Percentiles rank a stretch among this genome's conserved stretches.
Evolutionary conservation across 2,113 vertebrate genomes (phyloP).

Genomic region (Danionella cerebrum): DNA sequence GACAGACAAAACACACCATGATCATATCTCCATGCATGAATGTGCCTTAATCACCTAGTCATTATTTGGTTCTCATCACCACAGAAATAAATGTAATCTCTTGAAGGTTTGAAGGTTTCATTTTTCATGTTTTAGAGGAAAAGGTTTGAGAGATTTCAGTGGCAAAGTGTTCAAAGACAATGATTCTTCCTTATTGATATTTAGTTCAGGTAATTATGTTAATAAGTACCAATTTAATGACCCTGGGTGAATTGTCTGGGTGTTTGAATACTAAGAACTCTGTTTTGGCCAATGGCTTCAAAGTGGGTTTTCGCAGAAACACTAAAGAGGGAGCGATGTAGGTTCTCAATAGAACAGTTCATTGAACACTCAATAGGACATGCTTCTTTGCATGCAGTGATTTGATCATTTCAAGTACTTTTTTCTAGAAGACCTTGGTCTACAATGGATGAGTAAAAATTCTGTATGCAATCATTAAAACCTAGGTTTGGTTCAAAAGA

Average conservation of each 20-base stretch:
- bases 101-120: too few relatives aligned
- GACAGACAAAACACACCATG: neutral
- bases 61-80: neutral
- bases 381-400: too few relatives aligned
- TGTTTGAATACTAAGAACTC: neutral
- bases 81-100: neutral
- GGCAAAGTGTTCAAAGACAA: neutral
- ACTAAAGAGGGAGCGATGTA: neutral
- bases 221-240: neutral
- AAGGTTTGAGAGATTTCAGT: neutral
- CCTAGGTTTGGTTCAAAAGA: too few relatives aligned
- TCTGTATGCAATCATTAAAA: too few relatives aligned
- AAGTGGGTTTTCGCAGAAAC: neutral
- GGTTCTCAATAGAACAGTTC: too few relatives aligned
- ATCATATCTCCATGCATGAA: neutral
- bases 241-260: neutral
- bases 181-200: neutral
- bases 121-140: too few relatives aligned
- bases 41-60: neutral
- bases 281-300: neutral
- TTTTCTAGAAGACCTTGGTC: too few relatives aligned
- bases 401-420: too few relatives aligned
- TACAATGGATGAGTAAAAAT: too few relatives aligned
- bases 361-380: too few relatives aligned
- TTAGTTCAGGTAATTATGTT: neutral